Base-by-base conservation (phyloP, 2,888 invertebrate genomes). In the Heliconius sara region DNA sequence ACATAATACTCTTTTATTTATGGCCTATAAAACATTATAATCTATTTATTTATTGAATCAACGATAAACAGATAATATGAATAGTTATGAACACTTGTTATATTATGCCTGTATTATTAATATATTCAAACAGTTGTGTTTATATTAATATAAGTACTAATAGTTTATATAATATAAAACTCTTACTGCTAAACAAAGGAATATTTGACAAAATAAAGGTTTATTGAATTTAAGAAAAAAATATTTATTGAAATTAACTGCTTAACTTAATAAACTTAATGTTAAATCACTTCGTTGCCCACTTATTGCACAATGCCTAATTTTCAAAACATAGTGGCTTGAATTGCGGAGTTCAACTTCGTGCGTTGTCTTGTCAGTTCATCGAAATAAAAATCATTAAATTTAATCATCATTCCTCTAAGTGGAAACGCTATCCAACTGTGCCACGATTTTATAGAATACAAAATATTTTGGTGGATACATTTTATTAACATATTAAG, bases 21-120 rank as follows among this genome's bases (percentile, higher is more conserved):
- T 43, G 68, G 68, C n/a, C 43, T 68, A 68, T 68, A 68, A 68
- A 68, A 68, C 25, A 25, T 16, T 43, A 68, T 68, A 43, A 43
- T 68, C 68, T 43, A 68, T 68, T 68, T 68, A 43, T 68, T 68
- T 68, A 68, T 68, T 68, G 43, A 43, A 68, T 68, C 68, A 43
- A 43, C 39, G 68, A 68, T 68, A 68, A 68, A 39, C 25, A 39
- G 68, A 68, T 68, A 65, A 65, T 27, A 43, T 68, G n/a, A 68
- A 68, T 39, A 43, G 43, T 68, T 68, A 34, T 67, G 34, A 67
- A 67, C 34, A 68, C 68, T 68, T 68, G 68, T 43, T 25, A 68
- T 68, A n/a, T 68, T 10, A n/a, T 67, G 66, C n/a, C 34, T 67
- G 3, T 39, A 67, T 39, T 67, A 39, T 68, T 34, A 70, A 71